Evolutionary conservation across 2,113 vertebrate genomes (phyloP).

Genomic region (Psilopsiagon aymara): DNA sequence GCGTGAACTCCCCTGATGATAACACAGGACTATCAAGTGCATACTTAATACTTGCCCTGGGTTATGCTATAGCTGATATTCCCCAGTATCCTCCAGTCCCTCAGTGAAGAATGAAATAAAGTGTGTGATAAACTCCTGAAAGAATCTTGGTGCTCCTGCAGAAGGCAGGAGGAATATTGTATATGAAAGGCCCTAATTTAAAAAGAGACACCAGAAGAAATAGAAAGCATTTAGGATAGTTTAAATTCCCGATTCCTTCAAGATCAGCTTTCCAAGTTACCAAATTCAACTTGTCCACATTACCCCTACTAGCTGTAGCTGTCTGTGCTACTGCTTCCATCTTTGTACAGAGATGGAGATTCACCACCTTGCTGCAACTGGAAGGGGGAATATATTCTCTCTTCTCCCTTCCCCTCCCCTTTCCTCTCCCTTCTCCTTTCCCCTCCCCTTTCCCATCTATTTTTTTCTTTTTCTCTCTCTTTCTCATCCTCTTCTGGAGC

Average conservation of each 20-base stretch:
- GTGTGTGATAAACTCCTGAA: background rate
- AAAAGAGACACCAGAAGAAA: background rate
- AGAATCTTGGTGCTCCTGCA: background rate
- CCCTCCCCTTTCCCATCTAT: too few relatives aligned
- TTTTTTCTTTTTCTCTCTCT: background rate
- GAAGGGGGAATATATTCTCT: rapidly evolving
- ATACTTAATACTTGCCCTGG: background rate
- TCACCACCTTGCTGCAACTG: background rate
- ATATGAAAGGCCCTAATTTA: background rate
- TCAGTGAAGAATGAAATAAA: background rate
- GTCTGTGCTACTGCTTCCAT: background rate
- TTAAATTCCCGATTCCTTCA: background rate
- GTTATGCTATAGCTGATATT: background rate
- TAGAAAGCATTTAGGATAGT: background rate
- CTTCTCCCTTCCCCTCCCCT: too few relatives aligned
- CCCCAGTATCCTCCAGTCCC: background rate
- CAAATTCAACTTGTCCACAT: background rate
- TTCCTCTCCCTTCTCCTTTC: background rate
- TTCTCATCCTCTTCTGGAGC: background rate
- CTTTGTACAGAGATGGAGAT: rapidly evolving
- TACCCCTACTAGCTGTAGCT: background rate
- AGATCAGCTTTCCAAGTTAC: background rate
- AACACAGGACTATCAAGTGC: background rate
- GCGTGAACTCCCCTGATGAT: background rate
- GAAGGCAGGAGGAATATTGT: background rate